Evolutionary conservation across 2,797 vertebrate species (phyloP), one percentile per base, ranked within the genome.

Genomic region (Centropyge bicolor): DNA sequence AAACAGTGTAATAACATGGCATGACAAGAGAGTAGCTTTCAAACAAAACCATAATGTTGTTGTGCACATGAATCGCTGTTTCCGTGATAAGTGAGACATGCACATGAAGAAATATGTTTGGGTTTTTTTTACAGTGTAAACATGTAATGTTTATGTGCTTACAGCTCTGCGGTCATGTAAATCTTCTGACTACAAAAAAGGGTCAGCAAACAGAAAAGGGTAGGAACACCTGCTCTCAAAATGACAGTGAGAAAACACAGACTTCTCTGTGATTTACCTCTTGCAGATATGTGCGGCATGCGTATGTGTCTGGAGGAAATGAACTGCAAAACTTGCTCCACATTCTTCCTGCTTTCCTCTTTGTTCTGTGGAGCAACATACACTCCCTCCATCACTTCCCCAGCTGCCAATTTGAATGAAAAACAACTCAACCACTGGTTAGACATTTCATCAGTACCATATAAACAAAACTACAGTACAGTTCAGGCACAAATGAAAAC

Each of bases 201-300:
- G 8, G 6, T 38, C 46, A 65, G 10, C 38, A 46, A 24, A 2
- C 38, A 68, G 24, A 65, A 78, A 52, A 22, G 3, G 2, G 59
- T 35, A 36, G 35, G 2, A 68, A 67, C 36, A 71, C 4, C 5
- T 56, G 6, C 9, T 67, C 54, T 27, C 5, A 3, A 69, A 35
- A 74, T 22, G 51, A 27, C 3, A 40, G 19, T 0, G 0, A n/a
- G 31, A 59, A 64, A 63, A 20, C 16, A 59, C n/a, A 55, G 2
- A 45, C 0, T 51, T 59, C 9, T 69, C 8, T 38, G 36, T 65
- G 27, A 24, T 45, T 81, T 86, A 99, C 98, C 98, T 95, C 95
- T 97, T 24, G 97, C 97, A 1, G 97, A 97, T 0, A 97, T 98
- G 92, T 98, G 98, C 62, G 98, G 97, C 98, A 99, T 99, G 17